Evolutionary conservation across 2,888 invertebrate species (phyloP), one percentile per base, ranked within the genome.

Genomic region (Lasioglossum pauxillum): DNA sequence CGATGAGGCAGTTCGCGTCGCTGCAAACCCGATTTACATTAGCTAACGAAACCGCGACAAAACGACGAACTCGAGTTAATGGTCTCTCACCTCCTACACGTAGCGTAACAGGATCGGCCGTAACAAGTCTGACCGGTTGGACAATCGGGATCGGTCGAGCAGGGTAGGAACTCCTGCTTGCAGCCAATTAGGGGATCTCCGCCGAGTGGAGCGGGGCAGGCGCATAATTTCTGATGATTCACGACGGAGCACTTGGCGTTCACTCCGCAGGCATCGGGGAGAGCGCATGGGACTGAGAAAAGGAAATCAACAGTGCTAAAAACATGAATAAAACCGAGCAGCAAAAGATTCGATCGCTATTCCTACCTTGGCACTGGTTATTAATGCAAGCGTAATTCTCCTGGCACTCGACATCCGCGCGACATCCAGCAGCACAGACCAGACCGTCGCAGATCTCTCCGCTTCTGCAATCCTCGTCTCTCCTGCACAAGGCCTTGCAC

Each of bases 381-480:
- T 97, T 96, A 85, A 97, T 95, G 92, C 99, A 99, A n/a, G 97
- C 96, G 87, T 97, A 96, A 90, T 97, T 96, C 78, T 96, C 95
- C 1, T 97, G 96, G 93, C 99, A 99, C 75, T 98, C 97, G 5
- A 96, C 96, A 94, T 98, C 97, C 14, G 97, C 97, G 93, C 98
- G 97, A 94, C 99, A 99, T 72, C 99, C 99, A 67, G 96, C 96
- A 16, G 96, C 95, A 93, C 99, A 99, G 82, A 97, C 96, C 46
- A 98, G 96, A 44, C 97, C 97, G 93, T 98, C 97, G 92, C 98
- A 99, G 78, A 98, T 97, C 95, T 98, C 98, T 60, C 98, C 98
- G 90, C 97, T 97, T 77, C 98, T 97, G 92, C 99, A 99, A 93
- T 98, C 98, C 89, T 97, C 97, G 93, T 98, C 98, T 78, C 97